Conservation (phyloP, 2,888 invertebrate species). For the Yponomeuta evonymella region DNA sequence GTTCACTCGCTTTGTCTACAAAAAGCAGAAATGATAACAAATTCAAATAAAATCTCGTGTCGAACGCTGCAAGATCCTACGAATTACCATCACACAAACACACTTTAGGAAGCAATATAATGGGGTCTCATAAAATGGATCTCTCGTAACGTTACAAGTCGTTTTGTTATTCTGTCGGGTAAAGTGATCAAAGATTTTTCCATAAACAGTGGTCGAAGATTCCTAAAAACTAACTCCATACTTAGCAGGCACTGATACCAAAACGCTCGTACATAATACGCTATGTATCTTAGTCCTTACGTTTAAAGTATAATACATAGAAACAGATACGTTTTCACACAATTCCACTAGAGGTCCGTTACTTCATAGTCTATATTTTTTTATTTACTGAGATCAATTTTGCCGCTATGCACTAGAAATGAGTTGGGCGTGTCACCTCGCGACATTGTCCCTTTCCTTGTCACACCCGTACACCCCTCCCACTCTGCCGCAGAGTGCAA, state of each 20-base stretch:
- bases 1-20: not conserved
- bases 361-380: constrained; percentile 56
- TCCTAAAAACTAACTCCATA: constrained; percentile 52
- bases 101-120: constrained; percentile 22
- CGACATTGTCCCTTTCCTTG: constrained; percentile 24
- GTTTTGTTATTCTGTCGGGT: constrained; percentile 40
- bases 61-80: constrained; percentile 42
- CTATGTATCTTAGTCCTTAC: constrained; percentile 44
- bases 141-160: constrained; percentile 56
- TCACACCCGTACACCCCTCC: constrained; percentile 28
- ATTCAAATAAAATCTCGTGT: constrained; percentile 51
- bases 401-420: constrained; percentile 59
- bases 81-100: constrained; percentile 32
- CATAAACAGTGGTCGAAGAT: constrained; percentile 56
- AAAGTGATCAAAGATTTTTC: constrained; percentile 54
- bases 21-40: constrained; percentile 27
- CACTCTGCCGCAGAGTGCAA: constrained; percentile 16
- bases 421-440: constrained; percentile 39
- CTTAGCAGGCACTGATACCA: constrained; percentile 70
- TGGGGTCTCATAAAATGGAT: constrained; percentile 37
- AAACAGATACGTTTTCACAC: constrained; percentile 67
- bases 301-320: constrained; percentile 61
- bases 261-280: constrained; percentile 46
- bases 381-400: constrained; percentile 71
- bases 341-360: constrained; percentile 70